Evolutionary conservation across 2,113 vertebrate genomes (phyloP).

Genomic region (Cnemophilus loriae): DNA sequence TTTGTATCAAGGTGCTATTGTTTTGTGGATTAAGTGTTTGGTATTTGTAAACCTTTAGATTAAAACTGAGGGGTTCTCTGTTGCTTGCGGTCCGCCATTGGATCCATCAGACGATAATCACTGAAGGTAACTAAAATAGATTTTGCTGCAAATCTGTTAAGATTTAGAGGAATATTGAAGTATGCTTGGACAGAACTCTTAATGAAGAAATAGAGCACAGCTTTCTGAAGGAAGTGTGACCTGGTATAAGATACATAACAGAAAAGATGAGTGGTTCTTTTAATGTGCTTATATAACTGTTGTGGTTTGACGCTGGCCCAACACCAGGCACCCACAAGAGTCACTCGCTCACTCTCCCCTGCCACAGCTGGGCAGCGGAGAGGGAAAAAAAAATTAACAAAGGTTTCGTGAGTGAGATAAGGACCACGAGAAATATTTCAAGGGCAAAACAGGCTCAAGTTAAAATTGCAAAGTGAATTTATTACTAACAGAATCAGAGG

Average conservation of each 20-base stretch:
- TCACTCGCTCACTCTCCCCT: background rate
- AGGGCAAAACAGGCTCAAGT: background rate
- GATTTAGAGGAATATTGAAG: background rate
- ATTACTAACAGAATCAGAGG: too few species aligned
- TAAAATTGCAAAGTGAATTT: too few species aligned
- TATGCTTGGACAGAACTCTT: accelerated
- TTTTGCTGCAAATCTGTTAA: background rate
- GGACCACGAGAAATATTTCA: background rate
- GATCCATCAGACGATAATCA: background rate
- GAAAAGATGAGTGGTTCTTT: background rate
- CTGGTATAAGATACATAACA: accelerated
- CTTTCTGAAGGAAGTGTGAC: background rate
- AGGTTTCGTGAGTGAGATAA: background rate
- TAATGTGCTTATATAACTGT: background rate
- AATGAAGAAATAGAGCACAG: background rate
- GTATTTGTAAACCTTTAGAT: background rate
- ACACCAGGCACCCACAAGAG: too few species aligned
- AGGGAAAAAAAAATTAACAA: background rate
- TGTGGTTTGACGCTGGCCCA: background rate
- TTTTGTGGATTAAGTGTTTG: background rate
- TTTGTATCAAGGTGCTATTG: background rate
- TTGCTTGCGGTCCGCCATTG: background rate
- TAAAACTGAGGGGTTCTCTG: background rate
- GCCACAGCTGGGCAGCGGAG: background rate
- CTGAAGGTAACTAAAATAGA: background rate